Percentiles rank a stretch among this genome's conserved stretches.
Conservation (phyloP, 1,140 invertebrate genomes). For the Centruroides vittatus region DNA sequence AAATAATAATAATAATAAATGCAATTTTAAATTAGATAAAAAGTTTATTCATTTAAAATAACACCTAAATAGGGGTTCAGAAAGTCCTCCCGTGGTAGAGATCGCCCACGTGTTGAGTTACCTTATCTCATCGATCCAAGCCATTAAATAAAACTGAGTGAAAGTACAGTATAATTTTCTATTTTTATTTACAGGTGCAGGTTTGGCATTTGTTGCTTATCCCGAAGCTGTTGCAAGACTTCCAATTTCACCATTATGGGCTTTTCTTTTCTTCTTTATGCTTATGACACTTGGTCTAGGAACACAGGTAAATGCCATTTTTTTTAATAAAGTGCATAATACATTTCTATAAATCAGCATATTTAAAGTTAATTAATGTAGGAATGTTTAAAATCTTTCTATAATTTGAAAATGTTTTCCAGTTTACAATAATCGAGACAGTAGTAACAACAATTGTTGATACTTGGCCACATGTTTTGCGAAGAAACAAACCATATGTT, state of each 20-base stretch:
- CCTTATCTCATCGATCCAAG: no score
- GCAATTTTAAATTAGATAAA: no score
- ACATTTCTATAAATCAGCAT: background rate
- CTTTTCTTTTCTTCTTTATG: constrained; percentile 48
- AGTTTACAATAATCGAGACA: constrained; percentile 29
- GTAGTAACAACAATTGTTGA: constrained; percentile 24
- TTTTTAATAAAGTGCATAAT: no score
- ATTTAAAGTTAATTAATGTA: background rate
- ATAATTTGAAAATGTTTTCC: background rate
- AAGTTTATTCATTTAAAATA: no score
- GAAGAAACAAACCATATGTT: constrained; percentile 20
- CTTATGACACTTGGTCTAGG: constrained; percentile 40
- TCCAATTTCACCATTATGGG: constrained; percentile 28
- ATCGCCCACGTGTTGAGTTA: no score
- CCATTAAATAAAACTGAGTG: no score
- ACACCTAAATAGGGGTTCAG: no score
- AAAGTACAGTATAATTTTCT: background rate
- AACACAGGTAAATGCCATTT: constrained; percentile 22
- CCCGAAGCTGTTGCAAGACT: constrained; percentile 28
- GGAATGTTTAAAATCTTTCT: constrained; percentile 17
- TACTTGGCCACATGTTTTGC: constrained; percentile 19
- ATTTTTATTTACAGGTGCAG: constrained; percentile 12
- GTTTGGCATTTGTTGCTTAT: constrained; percentile 29
- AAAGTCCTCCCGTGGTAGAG: no score
- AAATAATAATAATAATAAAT: no score